phyloP scores from a whole-genome alignment of 2,113 vertebrate genomes.

The Pao palembangensis region DNA sequence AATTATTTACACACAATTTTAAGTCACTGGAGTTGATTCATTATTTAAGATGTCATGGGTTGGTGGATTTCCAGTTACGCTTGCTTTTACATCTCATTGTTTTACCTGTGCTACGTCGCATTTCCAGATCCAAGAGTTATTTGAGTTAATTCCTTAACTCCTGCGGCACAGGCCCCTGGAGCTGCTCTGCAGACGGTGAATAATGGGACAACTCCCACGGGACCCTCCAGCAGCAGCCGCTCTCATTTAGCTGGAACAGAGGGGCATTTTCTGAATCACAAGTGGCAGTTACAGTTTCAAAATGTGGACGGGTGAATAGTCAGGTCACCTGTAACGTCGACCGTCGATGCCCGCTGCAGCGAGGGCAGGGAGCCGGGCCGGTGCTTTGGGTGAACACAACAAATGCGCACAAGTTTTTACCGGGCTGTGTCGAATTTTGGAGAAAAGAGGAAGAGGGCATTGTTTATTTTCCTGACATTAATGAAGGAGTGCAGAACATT shows the following conservation, averaged over 20 bases:
- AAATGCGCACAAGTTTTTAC: background rate
- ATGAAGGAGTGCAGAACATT: no score
- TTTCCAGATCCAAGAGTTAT: background rate
- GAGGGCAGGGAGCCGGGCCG: background rate
- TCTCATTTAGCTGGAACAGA: slow-evolving; percentile 22
- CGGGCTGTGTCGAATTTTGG: no score
- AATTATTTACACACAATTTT: no score
- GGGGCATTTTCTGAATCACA: slow-evolving; percentile 20
- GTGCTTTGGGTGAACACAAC: background rate
- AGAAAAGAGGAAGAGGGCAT: no score
- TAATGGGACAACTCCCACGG: slow-evolving; percentile 46
- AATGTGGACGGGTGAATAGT: slow-evolving; percentile 5
- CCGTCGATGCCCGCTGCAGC: background rate
- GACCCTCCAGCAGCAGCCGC: slow-evolving; percentile 28
- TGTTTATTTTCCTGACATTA: no score
- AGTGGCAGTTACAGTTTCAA: background rate
- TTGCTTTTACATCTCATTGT: no score
- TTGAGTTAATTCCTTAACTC: slow-evolving; percentile 15
- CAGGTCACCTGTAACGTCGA: slow-evolving; percentile 11
- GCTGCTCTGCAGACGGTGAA: slow-evolving; percentile 35
- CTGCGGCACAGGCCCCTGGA: slow-evolving; percentile 25
- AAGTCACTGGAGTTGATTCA: no score
- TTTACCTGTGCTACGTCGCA: no score
- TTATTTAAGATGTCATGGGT: no score
- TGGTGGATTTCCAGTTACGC: no score